Evolutionary conservation across 2,113 vertebrate species (phyloP), one percentile per base, ranked within the genome.

Genomic region (Cyprinodon brontotheroides): DNA sequence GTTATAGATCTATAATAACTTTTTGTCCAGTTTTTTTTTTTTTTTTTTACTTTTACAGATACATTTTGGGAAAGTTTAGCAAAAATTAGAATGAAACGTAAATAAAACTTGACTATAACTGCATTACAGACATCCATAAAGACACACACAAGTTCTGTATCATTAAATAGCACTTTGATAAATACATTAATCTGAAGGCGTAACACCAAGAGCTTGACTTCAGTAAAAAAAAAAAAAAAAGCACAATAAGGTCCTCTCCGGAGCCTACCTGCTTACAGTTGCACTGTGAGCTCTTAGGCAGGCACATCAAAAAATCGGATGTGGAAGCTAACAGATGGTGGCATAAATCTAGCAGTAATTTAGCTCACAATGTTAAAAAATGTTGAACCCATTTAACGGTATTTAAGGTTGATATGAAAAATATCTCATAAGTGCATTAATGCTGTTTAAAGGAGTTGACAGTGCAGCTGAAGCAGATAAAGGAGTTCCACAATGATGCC

Each of bases 141-240:
- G 39, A n/a, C 20, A 37, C 68, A 78, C 75, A 79, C 15, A 39
- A n/a, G 36, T 78, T 50, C 65, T 71, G 79, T 72, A 47, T 65
- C 65, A 68, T 59, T 63, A 81, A 80, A 78, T 53, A 81, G 68
- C 83, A 75, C 76, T 83, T 79, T 81, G 74, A 78, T 84, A 74
- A 68, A 75, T 72, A 76, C 72, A 67, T 62, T 11, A 47, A 62
- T 86, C 48, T 4, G 47, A 83, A 86, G 82, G 72, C 86, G 82
- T 79, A 74, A 69, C 17, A 9, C 69, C 12, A 75, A 14, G 60
- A 79, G 65, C 60, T 41, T 43, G 64, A 75, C 43, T 41, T 60
- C 11, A 43, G 67, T 71, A 61, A 77, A 78, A 78, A 50, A 12
- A 45, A n/a, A 72, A 81, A 67, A 59, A 14, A 45, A 74, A 81